These are phyloP conservation scores for Drosophila crucigera DNA, from an alignment of 2,888 invertebrate species.

Conservation along the genomic window DNA sequence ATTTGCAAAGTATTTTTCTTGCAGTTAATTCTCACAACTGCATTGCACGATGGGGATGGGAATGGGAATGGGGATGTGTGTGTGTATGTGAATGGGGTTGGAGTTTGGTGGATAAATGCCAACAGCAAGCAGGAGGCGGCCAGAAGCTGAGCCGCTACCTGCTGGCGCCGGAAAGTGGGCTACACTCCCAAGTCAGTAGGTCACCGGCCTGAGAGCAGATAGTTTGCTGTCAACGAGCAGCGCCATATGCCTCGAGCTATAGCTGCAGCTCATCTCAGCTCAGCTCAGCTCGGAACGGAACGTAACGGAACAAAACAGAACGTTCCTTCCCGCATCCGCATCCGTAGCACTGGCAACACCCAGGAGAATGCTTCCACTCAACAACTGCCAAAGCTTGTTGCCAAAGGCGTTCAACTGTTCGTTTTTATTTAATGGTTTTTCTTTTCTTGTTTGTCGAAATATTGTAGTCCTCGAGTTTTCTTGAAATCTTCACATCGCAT, in stretches of 20 bases:
- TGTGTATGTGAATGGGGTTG: neutral
- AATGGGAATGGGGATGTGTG: neutral
- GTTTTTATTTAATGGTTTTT: constrained; percentile 33
- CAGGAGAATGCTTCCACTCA: constrained; percentile 23
- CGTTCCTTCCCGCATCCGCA: constrained; percentile 11
- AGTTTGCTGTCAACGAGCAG: constrained; percentile 53
- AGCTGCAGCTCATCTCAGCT: constrained; percentile 5
- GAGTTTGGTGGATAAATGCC: constrained; percentile 5
- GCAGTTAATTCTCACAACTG: constrained; percentile 70
- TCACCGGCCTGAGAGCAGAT: constrained; percentile 63
- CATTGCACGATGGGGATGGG: constrained; percentile 17
- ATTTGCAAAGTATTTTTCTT: constrained; percentile 73
- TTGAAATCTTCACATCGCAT: constrained; percentile 24
- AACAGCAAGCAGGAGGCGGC: constrained; percentile 29
- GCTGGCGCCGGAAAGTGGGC: constrained; percentile 66
- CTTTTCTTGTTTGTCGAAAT: neutral
- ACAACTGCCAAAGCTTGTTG: constrained; percentile 18
- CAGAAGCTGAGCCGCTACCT: constrained; percentile 51
- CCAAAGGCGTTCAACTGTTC: constrained; percentile 34
- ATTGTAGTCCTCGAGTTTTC: constrained; percentile 40
- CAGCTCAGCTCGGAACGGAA: constrained; percentile 1
- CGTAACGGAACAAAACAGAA: constrained; percentile 5
- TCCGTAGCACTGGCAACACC: constrained; percentile 33
- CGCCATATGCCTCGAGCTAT: constrained; percentile 32
- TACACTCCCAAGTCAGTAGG: constrained; percentile 65